phyloP scores from a whole-genome alignment of 2,113 vertebrate species.

The Gobiocypris rarus region DNA sequence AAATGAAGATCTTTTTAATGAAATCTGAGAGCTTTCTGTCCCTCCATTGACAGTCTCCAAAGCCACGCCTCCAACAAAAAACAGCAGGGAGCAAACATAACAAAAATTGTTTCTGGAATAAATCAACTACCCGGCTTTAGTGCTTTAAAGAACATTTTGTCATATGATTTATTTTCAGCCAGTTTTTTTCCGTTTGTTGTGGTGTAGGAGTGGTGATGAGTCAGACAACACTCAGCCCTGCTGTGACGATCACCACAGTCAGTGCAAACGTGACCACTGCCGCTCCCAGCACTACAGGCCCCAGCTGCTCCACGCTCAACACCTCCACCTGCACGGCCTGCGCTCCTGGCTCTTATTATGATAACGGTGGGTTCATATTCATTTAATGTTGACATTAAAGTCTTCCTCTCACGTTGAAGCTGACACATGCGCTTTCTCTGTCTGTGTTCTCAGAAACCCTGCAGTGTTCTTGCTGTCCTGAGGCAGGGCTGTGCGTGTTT shows the following conservation, averaged over 20 bases:
- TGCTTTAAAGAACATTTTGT: not conserved
- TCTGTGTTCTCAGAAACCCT: constrained; percentile 67
- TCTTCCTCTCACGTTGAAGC: not conserved
- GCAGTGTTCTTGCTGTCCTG: constrained; percentile 78
- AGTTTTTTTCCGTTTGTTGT: constrained; percentile 21
- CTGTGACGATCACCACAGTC: constrained; percentile 67
- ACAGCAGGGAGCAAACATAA: too few relatives aligned
- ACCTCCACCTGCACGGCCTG: constrained; percentile 77
- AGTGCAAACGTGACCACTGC: constrained; percentile 60
- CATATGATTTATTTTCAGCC: not conserved
- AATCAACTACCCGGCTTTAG: not conserved
- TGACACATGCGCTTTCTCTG: not conserved
- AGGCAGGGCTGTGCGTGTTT: constrained; percentile 73
- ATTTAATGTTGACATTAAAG: not conserved
- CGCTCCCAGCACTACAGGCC: constrained; percentile 60
- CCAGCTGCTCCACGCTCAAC: constrained; percentile 77
- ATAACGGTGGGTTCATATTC: constrained; percentile 65
- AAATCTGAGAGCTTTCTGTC: too few relatives aligned
- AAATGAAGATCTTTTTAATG: too few relatives aligned
- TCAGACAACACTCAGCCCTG: constrained; percentile 74
- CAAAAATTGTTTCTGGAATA: too few relatives aligned
- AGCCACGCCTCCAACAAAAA: too few relatives aligned
- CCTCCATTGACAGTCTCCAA: too few relatives aligned
- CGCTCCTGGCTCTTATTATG: constrained; percentile 75
- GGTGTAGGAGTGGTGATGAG: constrained; percentile 71